Evolutionary conservation across 1,140 invertebrate genomes (phyloP).

Genomic region (Drosophila seguyi): DNA sequence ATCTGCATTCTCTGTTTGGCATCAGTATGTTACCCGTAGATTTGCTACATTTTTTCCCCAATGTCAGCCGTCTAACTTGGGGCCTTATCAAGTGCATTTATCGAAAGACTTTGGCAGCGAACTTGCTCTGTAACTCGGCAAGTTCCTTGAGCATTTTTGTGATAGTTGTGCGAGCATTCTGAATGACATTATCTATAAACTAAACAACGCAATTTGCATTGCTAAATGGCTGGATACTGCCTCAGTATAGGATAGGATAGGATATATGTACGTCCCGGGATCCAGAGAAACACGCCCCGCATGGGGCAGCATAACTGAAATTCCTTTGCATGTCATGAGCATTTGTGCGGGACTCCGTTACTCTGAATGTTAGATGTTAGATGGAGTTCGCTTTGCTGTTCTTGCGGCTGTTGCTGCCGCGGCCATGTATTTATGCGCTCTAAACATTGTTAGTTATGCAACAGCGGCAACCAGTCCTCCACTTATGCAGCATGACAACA

Average conservation of each 20-base stretch:
- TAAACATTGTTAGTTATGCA: slow-evolving; percentile 82
- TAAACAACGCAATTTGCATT: slow-evolving; percentile 80
- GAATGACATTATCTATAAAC: slow-evolving; percentile 80
- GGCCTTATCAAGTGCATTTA: slow-evolving; percentile 60
- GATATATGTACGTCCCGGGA: background rate
- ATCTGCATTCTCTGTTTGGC: slow-evolving; percentile 8
- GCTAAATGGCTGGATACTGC: slow-evolving; percentile 61
- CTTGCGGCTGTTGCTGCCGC: slow-evolving; percentile 33
- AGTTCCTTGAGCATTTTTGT: slow-evolving; percentile 65
- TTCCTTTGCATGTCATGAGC: slow-evolving; percentile 77
- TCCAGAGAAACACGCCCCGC: slow-evolving; percentile 37
- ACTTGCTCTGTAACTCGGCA: slow-evolving; percentile 51
- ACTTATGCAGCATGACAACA: slow-evolving; percentile 51
- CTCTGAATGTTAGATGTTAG: slow-evolving; percentile 62
- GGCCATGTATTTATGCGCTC: slow-evolving; percentile 77
- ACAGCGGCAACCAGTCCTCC: slow-evolving; percentile 49
- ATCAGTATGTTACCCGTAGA: slow-evolving; percentile 25
- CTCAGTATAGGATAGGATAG: background rate
- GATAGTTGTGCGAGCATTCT: slow-evolving; percentile 66
- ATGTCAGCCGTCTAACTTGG: slow-evolving; percentile 48
- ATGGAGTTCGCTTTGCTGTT: slow-evolving; percentile 32
- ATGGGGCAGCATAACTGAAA: slow-evolving; percentile 66
- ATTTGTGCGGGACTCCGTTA: slow-evolving; percentile 79
- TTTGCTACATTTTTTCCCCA: slow-evolving; percentile 18
- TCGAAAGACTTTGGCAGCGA: slow-evolving; percentile 50